phyloP scores from a whole-genome alignment of 2,113 vertebrate genomes.

The Furnarius figulus region DNA sequence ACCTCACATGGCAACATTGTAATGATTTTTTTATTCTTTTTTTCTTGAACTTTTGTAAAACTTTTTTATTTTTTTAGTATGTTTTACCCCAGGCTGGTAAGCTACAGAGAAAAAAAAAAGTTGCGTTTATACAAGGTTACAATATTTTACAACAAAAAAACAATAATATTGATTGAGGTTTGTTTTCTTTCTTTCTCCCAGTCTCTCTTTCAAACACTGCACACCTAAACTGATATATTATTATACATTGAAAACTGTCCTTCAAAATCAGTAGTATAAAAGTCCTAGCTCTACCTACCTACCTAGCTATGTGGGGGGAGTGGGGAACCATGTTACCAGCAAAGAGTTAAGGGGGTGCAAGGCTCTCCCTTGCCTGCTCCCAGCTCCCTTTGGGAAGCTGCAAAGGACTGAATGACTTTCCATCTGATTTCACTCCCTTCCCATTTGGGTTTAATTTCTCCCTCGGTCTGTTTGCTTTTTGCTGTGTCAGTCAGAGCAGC shows the following conservation, averaged over 20 bases:
- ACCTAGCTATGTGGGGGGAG: not conserved
- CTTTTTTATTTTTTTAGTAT: conserved; percentile 52
- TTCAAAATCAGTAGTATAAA: conserved; percentile 86
- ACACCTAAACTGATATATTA: conserved; percentile 73
- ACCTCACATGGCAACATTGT: conserved; percentile 62
- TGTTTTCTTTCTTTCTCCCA: conserved; percentile 62
- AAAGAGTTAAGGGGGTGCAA: not conserved
- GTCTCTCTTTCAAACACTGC: conserved; percentile 70
- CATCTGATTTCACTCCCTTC: not conserved
- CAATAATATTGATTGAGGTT: conserved; percentile 74
- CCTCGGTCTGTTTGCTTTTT: conserved; percentile 44
- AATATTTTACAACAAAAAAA: conserved; percentile 77
- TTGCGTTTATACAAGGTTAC: conserved; percentile 79
- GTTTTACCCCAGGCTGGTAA: conserved; percentile 76
- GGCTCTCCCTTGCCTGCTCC: not conserved
- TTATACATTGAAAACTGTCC: conserved; percentile 71
- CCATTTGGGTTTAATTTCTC: conserved; percentile 48
- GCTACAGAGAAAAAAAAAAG: conserved; percentile 66
- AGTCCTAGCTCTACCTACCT: conserved; percentile 72
- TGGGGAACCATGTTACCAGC: not conserved
- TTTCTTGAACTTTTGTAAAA: conserved; percentile 62
- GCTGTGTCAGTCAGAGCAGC: conserved; percentile 54
- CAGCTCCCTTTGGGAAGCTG: not conserved
- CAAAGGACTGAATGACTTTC: not conserved
- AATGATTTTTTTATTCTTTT: not conserved